Base-by-base conservation (phyloP, 2,797 vertebrate species). In the Cirrhinus mrigala region DNA sequence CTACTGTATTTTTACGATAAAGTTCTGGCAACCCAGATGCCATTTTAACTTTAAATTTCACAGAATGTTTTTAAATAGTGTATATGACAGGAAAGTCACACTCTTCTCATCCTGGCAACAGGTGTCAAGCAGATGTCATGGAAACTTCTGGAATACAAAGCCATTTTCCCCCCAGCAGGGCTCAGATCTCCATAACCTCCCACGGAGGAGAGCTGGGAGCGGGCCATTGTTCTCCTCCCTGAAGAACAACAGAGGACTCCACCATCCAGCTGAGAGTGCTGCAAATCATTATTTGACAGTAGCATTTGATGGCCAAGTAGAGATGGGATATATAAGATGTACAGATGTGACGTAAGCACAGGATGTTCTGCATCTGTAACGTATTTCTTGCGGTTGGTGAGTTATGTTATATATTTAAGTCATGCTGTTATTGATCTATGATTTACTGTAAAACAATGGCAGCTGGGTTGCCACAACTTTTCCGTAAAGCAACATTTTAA, bases 41-140 rank as follows among this genome's bases (percentile, higher is more conserved):
- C 2, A 64, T 24, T 64, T 64, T 64, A 29, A 64, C 24, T 27
- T 12, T 15, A 64, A 64, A 27, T 27, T 6, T 27, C 12, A 27
- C 12, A 6, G 4, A n/a, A n/a, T n/a, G n/a, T n/a, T n/a, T 14
- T 14, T 58, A 46, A 48, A 48, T 44, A 22, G 22, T 15, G n/a
- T 3, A 40, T 24, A 52, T 24, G 46, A 33, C 44, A 69, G 11
- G 1, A 37, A 48, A n/a, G 64, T 16, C 4, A 52, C 46, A 48
- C 40, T 70, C 40, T 60, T n/a, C 58, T 37, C 33, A 58, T 70
- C 29, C 6, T 54, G 75, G 52, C 29, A 85, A 84, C 84, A 88
- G 84, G 87, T 90, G 87, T 24, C 62, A 74, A 54, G 54, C 82
- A 86, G 76, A 84, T 88, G 79, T 76, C 77, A 74, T 40, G 52